phyloP scores from a whole-genome alignment of 2,888 invertebrate genomes.

The Cephus pulcher region DNA sequence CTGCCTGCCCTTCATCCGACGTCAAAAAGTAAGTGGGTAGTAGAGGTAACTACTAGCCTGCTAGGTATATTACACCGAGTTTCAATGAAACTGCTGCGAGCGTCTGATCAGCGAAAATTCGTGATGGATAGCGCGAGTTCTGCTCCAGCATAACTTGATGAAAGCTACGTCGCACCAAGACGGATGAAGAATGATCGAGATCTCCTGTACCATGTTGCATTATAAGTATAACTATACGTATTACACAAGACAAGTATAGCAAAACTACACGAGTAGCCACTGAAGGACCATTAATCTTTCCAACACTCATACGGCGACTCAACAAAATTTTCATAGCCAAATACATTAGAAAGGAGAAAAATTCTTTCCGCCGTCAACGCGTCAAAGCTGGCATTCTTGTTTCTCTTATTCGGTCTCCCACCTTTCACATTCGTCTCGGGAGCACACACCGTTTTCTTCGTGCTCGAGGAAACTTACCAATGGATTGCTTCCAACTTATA shows the following conservation, averaged over 20 bases:
- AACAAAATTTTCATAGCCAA: background rate
- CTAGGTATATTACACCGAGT: background rate
- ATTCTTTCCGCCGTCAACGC: background rate
- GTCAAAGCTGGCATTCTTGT: background rate
- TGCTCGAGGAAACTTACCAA: constrained; percentile 61
- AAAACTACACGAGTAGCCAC: background rate
- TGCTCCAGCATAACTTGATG: constrained; percentile 37
- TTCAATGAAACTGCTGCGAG: constrained; percentile 47
- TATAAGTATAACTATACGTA: background rate
- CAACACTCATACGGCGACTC: background rate
- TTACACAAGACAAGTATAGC: background rate
- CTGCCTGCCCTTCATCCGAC: background rate
- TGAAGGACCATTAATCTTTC: background rate
- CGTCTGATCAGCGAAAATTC: constrained; percentile 51
- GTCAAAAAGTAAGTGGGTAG: background rate
- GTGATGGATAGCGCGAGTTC: constrained; percentile 42
- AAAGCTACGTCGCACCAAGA: constrained; percentile 36
- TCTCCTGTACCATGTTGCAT: background rate
- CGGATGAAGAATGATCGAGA: constrained; percentile 12
- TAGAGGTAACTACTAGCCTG: background rate
- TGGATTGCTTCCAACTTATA: constrained; percentile 70
- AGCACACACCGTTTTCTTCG: constrained; percentile 5
- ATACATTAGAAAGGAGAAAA: background rate
- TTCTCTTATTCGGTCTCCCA: background rate
- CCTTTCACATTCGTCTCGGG: background rate